Evolutionary conservation across 1,140 invertebrate genomes (phyloP).

Genomic region (Triops longicaudatus): DNA sequence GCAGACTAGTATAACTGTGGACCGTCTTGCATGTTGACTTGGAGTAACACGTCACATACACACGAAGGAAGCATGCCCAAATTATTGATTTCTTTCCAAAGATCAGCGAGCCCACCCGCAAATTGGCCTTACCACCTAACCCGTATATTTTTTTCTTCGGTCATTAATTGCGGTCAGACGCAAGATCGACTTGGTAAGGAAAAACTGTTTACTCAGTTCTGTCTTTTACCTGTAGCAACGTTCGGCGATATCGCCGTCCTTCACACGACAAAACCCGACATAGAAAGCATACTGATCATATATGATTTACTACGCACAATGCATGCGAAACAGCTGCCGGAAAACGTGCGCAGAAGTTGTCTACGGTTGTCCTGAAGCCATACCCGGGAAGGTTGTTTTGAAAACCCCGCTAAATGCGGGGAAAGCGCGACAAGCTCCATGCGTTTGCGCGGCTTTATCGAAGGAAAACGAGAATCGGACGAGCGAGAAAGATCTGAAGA

Average conservation of each 20-base stretch:
- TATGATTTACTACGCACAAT: background rate
- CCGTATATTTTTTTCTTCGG: background rate
- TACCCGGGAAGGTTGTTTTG: background rate
- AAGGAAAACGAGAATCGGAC: background rate
- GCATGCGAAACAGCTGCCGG: background rate
- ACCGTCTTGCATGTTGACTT: background rate
- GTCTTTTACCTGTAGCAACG: too few species aligned
- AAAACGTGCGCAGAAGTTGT: background rate
- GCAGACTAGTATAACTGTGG: background rate
- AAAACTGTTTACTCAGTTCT: too few species aligned
- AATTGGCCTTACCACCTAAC: background rate
- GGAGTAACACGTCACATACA: background rate
- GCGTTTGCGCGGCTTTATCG: constrained; percentile 9
- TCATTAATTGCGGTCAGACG: background rate
- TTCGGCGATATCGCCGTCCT: too few species aligned
- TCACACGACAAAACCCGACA: too few species aligned
- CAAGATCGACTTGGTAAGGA: too few species aligned
- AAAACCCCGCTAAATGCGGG: background rate
- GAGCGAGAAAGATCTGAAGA: background rate
- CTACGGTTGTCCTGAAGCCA: background rate
- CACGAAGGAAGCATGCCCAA: background rate
- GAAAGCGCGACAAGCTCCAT: background rate
- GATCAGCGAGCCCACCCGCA: background rate
- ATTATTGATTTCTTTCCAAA: constrained; percentile 1
- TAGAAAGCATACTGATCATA: background rate